phyloP scores from a whole-genome alignment of 2,888 invertebrate genomes.

The Sipha maydis region DNA sequence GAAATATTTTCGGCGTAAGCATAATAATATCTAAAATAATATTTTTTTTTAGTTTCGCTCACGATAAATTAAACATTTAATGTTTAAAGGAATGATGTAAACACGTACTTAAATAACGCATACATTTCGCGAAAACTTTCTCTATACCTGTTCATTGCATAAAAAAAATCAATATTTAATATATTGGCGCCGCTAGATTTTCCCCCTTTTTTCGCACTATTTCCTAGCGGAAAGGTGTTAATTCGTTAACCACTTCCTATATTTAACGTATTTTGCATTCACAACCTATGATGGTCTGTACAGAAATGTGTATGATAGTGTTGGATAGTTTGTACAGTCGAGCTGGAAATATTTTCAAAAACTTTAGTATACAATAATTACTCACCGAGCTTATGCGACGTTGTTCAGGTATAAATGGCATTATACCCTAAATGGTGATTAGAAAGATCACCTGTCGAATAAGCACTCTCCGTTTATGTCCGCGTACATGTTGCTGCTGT shows the following conservation, averaged over 20 bases:
- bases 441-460: not conserved
- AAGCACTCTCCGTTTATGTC: not conserved
- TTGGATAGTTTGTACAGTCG: not conserved
- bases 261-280: not conserved
- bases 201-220: not conserved
- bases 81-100: not conserved
- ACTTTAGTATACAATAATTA: not conserved
- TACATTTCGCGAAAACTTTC: too few species aligned
- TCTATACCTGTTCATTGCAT: not conserved
- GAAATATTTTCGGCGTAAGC: too few species aligned
- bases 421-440: not conserved
- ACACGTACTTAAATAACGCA: not conserved
- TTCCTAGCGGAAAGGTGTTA: not conserved
- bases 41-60: too few species aligned
- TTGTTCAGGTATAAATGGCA: constrained; percentile 44
- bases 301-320: too few species aligned
- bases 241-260: not conserved
- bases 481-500: not conserved
- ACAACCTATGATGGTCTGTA: not conserved
- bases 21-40: not conserved
- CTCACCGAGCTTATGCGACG: constrained; percentile 29
- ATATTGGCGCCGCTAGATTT: not conserved
- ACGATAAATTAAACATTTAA: not conserved
- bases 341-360: too few species aligned
- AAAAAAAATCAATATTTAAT: not conserved